These are phyloP conservation scores for Drosophila affinis DNA, from an alignment of 2,888 invertebrate genomes.

Conservation along the genomic window DNA sequence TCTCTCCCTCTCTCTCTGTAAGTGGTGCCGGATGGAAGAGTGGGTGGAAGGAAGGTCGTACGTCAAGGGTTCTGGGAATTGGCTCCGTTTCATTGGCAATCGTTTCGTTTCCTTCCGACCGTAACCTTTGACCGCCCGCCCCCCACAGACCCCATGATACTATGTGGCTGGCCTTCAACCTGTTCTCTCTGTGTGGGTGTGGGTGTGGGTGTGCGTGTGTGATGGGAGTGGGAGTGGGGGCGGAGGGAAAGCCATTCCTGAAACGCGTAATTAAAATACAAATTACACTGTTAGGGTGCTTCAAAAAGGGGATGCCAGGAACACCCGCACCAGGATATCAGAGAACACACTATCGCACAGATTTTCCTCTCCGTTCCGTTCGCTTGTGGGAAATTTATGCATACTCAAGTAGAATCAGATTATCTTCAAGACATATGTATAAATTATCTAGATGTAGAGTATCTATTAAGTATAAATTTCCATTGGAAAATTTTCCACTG, in stretches of 20 bases:
- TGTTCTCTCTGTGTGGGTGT: neutral
- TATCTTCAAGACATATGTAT: no score
- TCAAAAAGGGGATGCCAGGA: neutral
- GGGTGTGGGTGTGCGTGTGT: neutral
- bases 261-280: neutral
- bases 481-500: no score
- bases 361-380: no score
- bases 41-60: neutral
- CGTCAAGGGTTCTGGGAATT: neutral
- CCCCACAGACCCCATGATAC: neutral
- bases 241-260: neutral
- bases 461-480: no score
- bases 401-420: no score
- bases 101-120: slow-evolving; percentile 8
- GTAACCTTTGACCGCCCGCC: neutral
- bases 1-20: neutral
- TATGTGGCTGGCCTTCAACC: neutral
- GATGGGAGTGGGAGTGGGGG: no score
- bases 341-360: no score
- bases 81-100: neutral
- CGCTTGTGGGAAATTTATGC: no score
- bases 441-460: no score
- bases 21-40: neutral
- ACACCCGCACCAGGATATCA: neutral
- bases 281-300: neutral